phyloP scores from a whole-genome alignment of 2,888 invertebrate genomes.

The Platynereis dumerilii region DNA sequence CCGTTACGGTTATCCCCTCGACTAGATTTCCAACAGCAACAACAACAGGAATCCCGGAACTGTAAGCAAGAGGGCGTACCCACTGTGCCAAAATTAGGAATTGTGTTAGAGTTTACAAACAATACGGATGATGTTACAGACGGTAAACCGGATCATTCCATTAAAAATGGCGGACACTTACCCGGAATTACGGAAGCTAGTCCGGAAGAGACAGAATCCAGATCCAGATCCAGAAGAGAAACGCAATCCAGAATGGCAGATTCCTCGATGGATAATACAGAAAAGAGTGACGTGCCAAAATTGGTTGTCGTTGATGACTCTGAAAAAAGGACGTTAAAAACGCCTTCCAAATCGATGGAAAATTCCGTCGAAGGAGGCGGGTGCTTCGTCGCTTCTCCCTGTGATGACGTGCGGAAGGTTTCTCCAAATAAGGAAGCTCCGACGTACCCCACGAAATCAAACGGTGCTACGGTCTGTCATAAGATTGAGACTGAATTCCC shows the following conservation, averaged over 20 bases:
- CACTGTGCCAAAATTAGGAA: too few relatives aligned
- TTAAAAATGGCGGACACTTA: neutral
- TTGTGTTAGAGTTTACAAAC: too few relatives aligned
- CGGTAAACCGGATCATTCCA: too few relatives aligned
- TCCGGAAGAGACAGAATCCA: neutral
- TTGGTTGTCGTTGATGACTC: neutral
- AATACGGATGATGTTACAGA: too few relatives aligned
- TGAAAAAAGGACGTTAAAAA: conserved; percentile 1
- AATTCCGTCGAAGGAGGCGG: too few relatives aligned
- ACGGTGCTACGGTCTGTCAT: neutral
- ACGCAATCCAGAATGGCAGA: neutral
- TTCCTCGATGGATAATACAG: neutral
- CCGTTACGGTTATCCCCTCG: conserved; percentile 7
- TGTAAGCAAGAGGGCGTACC: too few relatives aligned
- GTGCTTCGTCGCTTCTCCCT: neutral
- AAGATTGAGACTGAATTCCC: conserved; percentile 54
- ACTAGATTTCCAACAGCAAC: neutral
- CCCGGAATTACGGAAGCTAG: neutral
- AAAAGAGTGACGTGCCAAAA: too few relatives aligned
- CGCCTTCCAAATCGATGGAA: conserved; percentile 2
- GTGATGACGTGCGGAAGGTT: neutral
- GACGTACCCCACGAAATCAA: neutral
- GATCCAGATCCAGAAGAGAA: neutral
- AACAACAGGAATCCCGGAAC: neutral
- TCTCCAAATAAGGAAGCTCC: too few relatives aligned